Evolutionary conservation across 2,113 vertebrate genomes (phyloP).

Genomic region (Sander lucioperca): DNA sequence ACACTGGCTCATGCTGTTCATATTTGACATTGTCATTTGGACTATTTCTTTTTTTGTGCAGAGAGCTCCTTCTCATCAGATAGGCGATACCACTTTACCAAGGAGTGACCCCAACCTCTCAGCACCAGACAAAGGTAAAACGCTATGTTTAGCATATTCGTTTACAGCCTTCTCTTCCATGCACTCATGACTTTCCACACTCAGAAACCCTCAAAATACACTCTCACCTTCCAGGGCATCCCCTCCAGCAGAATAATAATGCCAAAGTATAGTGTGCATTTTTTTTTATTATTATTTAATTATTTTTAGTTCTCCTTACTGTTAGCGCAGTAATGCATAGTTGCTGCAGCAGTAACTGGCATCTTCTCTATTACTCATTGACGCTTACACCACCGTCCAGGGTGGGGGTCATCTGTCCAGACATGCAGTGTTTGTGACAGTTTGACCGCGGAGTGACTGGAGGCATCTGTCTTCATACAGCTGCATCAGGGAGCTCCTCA

Average conservation of each 20-base stretch:
- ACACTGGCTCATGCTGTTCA: not conserved
- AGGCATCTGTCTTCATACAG: constrained; percentile 37
- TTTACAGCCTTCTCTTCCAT: not conserved
- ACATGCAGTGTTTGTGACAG: constrained; percentile 30
- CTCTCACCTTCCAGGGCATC: not conserved
- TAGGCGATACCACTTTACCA: constrained; percentile 91
- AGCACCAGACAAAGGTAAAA: constrained; percentile 92
- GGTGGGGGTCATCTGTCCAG: constrained; percentile 22
- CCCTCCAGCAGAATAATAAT: not conserved
- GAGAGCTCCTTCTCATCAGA: constrained; percentile 92
- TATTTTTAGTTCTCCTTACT: not conserved
- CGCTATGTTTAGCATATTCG: not conserved
- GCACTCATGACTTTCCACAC: not conserved
- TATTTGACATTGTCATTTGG: not conserved
- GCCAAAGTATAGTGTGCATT: not conserved
- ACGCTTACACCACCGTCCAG: not conserved
- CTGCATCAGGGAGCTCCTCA: constrained; percentile 33
- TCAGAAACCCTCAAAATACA: not conserved
- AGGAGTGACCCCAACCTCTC: constrained; percentile 95
- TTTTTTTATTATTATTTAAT: not conserved
- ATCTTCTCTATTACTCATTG: not conserved
- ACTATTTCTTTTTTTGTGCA: constrained; percentile 65
- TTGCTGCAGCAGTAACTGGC: not conserved
- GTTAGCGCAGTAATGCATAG: not conserved
- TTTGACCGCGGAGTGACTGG: constrained; percentile 30